These are phyloP conservation scores for Ochropleura plecta DNA, from an alignment of 2,888 invertebrate genomes.

Conservation along the genomic window DNA sequence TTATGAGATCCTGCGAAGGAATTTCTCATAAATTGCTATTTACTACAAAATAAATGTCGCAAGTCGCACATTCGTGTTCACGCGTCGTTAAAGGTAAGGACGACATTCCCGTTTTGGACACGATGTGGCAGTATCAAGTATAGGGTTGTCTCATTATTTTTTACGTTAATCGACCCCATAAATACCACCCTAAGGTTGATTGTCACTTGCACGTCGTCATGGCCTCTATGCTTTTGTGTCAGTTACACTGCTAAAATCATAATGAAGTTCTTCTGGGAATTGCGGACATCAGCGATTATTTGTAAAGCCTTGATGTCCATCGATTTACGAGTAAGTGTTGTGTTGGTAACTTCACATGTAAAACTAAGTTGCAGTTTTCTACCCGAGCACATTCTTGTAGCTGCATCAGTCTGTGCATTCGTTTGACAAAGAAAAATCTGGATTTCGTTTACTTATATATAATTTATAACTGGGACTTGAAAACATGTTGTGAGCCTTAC, in stretches of 20 bases:
- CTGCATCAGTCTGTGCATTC: not conserved
- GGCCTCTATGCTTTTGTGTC: not conserved
- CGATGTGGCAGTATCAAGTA: constrained; percentile 5
- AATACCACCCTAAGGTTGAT: not conserved
- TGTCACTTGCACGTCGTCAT: not conserved
- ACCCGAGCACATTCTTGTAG: not conserved
- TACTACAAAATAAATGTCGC: constrained; percentile 33
- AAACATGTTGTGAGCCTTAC: no score
- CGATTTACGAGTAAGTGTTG: no score
- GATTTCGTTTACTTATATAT: not conserved
- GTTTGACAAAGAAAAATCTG: not conserved
- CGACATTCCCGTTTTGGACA: constrained; percentile 61
- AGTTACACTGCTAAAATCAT: not conserved
- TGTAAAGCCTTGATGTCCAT: not conserved
- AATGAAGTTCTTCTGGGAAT: not conserved
- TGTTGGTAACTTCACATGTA: not conserved
- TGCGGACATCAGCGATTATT: not conserved
- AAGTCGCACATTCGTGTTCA: constrained; percentile 56
- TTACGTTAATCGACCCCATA: not conserved
- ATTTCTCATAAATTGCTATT: constrained; percentile 5
- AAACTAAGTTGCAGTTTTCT: not conserved
- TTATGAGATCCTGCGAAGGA: not conserved
- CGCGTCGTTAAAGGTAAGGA: constrained; percentile 65
- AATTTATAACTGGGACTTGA: not conserved
- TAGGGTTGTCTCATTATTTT: constrained; percentile 45